A percentile compares a stretch with the other conserved stretches of the same genome.
phyloP scores from a whole-genome alignment of 1,140 invertebrate genomes.

The Ptiloglossa arizonensis region DNA sequence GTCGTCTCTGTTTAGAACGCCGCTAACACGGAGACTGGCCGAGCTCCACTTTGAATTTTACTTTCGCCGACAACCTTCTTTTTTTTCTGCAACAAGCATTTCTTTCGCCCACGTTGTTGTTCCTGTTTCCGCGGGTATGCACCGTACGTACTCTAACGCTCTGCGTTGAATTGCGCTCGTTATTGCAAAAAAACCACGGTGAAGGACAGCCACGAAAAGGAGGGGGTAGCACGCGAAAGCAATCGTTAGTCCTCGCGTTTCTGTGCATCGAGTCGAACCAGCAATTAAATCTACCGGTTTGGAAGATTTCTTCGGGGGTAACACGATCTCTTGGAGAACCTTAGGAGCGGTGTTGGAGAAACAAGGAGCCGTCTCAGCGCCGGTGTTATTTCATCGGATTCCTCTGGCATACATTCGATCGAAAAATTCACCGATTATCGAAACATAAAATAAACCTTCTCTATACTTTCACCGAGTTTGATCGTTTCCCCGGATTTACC shows the following conservation, averaged over 20 bases:
- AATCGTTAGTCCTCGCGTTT: background rate
- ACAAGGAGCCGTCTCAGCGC: too few species aligned
- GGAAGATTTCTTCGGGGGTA: background rate
- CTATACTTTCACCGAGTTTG: background rate
- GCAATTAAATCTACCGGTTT: background rate
- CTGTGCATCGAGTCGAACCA: background rate
- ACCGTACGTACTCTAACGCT: background rate
- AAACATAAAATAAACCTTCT: background rate
- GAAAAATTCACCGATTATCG: background rate
- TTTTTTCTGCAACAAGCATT: background rate
- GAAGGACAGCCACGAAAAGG: background rate
- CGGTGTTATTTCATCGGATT: too few species aligned
- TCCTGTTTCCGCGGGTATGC: too few species aligned
- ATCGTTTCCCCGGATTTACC: background rate
- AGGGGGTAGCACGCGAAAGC: conserved; percentile 2
- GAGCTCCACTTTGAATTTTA: conserved; percentile 28
- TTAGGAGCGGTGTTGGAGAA: too few species aligned
- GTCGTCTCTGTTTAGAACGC: background rate
- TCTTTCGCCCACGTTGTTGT: conserved; percentile 9
- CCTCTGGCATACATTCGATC: background rate
- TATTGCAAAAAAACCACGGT: background rate
- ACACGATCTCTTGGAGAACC: too few species aligned
- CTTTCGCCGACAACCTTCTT: conserved; percentile 34
- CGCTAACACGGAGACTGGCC: background rate
- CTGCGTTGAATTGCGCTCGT: conserved; percentile 13